These are phyloP conservation scores for Mustelus asterias DNA, from an alignment of 2,113 vertebrate species.

Conservation along the genomic window DNA sequence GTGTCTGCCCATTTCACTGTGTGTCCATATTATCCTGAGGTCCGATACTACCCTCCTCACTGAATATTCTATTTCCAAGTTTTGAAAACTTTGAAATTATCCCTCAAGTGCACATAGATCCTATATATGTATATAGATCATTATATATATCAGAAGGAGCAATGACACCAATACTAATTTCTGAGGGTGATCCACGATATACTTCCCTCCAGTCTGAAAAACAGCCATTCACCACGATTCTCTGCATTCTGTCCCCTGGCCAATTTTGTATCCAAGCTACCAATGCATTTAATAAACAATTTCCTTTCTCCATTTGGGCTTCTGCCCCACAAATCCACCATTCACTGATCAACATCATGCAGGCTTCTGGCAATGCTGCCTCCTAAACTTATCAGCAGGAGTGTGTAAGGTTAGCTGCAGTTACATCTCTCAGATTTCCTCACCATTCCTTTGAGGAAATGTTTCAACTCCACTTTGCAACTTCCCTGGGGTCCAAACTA, in stretches of 20 bases:
- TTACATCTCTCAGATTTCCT: conserved; percentile 6
- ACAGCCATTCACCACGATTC: not conserved
- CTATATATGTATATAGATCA: no score
- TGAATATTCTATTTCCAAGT: not conserved
- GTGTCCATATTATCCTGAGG: not conserved
- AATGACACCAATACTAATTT: no score
- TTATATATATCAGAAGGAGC: no score
- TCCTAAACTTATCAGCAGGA: not conserved
- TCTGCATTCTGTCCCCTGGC: not conserved
- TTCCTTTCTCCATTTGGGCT: not conserved
- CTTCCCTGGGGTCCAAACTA: not conserved
- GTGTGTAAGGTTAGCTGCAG: not conserved
- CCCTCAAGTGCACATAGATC: no score
- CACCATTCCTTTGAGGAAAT: not conserved
- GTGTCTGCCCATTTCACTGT: not conserved
- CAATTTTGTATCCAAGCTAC: not conserved
- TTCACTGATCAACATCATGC: not conserved
- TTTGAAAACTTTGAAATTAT: not conserved
- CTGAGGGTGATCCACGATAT: no score
- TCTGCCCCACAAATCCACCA: not conserved
- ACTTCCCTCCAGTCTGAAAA: no score
- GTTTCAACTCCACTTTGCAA: not conserved
- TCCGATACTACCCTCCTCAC: not conserved
- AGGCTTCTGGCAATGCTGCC: not conserved
- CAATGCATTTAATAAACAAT: not conserved